Evolutionary conservation across 2,888 invertebrate genomes (phyloP), one percentile per base, ranked within the genome.

Genomic region (Scaptomyza tumidula): DNA sequence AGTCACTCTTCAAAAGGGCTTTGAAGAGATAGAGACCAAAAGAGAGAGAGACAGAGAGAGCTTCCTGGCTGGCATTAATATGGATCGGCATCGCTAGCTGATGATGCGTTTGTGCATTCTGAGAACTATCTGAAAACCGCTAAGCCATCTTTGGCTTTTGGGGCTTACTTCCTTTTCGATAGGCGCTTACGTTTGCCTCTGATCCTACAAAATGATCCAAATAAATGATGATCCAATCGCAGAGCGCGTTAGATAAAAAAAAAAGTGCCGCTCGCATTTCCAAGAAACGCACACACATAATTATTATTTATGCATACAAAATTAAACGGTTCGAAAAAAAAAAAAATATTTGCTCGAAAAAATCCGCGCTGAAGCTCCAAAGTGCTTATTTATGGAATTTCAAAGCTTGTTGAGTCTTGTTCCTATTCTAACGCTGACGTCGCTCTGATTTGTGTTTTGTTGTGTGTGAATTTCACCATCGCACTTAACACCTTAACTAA

Each of bases 231-330:
- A 81, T 61, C 80, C 68, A 62, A 69, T 68, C 65, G 41, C 39
- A 48, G 61, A 54, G 48, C 48, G 35, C 53, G 52, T 76, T 60
- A 71, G 62, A 71, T 7, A 27, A 27, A 27, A 29, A 29, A 6
- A 29, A 33, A 33, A 71, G 59, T 71, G 77, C 72, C 75, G 46
- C 72, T 29, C 37, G 27, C 29, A 27, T 16, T 83, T 83, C 85
- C 65, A 11, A 60, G 87, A 83, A 83, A 14, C 72, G 27, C 49
- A 35, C 56, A 86, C 45, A 39, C 58, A 86, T 84, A 86, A 82
- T 82, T 82, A 78, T 84, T 75, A 83, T 83, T 83, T 81, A 83
- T 80, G 85, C 78, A 84, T 78, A 86, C 81, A 86, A 87, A 41
- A 33, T 81, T 81, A 85, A 84, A 81, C 69, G 79, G 64, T 69